Evolutionary conservation across 2,797 vertebrate genomes (phyloP), one percentile per base, ranked within the genome.

Genomic region (Argentina silus): DNA sequence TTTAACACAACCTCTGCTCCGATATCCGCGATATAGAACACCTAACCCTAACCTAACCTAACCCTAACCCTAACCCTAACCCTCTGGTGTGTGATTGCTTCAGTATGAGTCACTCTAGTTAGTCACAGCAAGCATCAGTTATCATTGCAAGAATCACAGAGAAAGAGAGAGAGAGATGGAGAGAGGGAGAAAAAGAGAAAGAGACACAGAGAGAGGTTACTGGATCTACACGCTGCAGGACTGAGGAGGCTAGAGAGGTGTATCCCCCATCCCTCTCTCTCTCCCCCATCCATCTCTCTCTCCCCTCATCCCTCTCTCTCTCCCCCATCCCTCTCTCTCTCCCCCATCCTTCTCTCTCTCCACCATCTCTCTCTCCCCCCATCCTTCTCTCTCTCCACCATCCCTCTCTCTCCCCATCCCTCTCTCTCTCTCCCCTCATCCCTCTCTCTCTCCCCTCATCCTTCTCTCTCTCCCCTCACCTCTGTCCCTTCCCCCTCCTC

Each of bases 111-210:
- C n/a, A n/a, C n/a, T n/a, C n/a, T n/a, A n/a, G n/a, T n/a, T n/a
- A n/a, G n/a, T 84, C 81, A 85, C 70, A 72, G 84, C 92, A 85
- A 85, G 90, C 88, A 92, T 86, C 85, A 69, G 72, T 78, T 85
- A 84, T 92, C 91, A 86, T 81, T 89, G 89, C 56, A 27, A 64
- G 36, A 53, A 36, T 27, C 21, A 6, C 83, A 79, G 1, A 53
- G 12, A 53, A 1, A 53, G 12, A 53, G n/a, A n/a, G n/a, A n/a
- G n/a, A n/a, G n/a, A n/a, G n/a, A n/a, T n/a, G n/a, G n/a, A n/a
- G n/a, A n/a, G n/a, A n/a, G n/a, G n/a, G n/a, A n/a, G n/a, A n/a
- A n/a, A 59, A 21, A 11, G 55, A 21, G n/a, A 2, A 57, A 19
- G 3, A 21, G 6, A 3, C 55, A 23, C 21, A 0, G 48, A n/a